Evolutionary conservation across 2,888 invertebrate species (phyloP).

Genomic region (Atethmia centrago): DNA sequence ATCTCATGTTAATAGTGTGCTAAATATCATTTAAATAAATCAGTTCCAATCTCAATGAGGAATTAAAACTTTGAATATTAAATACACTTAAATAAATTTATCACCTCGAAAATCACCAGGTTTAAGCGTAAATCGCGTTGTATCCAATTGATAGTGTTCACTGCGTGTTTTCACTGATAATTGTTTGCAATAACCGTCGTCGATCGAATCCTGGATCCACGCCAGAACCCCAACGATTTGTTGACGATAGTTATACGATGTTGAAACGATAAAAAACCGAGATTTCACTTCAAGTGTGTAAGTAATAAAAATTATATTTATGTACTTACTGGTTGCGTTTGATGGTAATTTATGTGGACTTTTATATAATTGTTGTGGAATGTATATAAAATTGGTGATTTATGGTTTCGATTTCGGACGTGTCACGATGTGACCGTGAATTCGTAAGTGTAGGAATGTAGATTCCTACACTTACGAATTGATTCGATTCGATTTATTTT

Average conservation of each 20-base stretch:
- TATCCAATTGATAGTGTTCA: slow-evolving; percentile 64
- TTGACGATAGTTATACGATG: slow-evolving; percentile 62
- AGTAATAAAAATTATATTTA: slow-evolving; percentile 61
- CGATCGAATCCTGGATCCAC: slow-evolving; percentile 70
- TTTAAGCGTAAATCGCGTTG: slow-evolving; percentile 25
- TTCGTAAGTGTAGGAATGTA: neutral
- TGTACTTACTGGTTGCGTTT: slow-evolving; percentile 47
- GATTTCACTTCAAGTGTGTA: slow-evolving; percentile 50
- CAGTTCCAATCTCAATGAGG: slow-evolving; percentile 28
- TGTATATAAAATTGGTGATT: slow-evolving; percentile 57
- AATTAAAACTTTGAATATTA: slow-evolving; percentile 40
- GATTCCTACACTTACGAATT: too few species aligned
- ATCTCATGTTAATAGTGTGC: slow-evolving; percentile 27
- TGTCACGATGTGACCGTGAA: neutral
- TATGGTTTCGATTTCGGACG: slow-evolving; percentile 18
- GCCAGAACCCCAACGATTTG: slow-evolving; percentile 70
- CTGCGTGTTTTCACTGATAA: slow-evolving; percentile 71
- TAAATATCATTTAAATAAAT: slow-evolving; percentile 44
- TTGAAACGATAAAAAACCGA: slow-evolving; percentile 50
- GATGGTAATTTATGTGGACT: slow-evolving; percentile 55
- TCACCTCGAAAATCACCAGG: slow-evolving; percentile 43
- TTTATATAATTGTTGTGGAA: slow-evolving; percentile 53
- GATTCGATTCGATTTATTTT: too few species aligned
- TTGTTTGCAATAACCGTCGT: slow-evolving; percentile 67
- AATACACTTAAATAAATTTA: slow-evolving; percentile 46